Evolutionary conservation across 92 coral and sea anemone species (phyloP), one percentile per base, ranked within the genome.

Genomic region (Montipora capitata): DNA sequence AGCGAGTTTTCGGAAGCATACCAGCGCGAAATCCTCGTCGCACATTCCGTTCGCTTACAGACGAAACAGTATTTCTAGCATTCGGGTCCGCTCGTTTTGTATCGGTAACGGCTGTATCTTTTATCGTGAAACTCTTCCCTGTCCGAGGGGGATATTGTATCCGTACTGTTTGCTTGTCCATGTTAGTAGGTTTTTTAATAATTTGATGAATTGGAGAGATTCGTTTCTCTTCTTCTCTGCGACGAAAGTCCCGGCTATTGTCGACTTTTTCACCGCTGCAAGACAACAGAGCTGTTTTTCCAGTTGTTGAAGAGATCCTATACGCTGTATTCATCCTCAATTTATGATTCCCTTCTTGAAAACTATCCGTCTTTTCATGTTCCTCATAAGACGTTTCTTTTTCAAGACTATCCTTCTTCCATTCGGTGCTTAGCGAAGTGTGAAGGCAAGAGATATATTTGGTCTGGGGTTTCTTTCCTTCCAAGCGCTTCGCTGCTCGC

Each of bases 351-450:
- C 58, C 63, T 83, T 83, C 40, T 15, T 52, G 61, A 20, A 72
- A 83, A 83, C 59, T 54, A 8, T 76, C 17, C 65, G 44, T 72
- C 35, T 39, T 68, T 17, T 51, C 16, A 10, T 58, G 58, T 58
- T 83, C 64, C 40, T 72, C 76, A 44, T 13, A 14, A 5, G 35
- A 14, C 1, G 27, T 11, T 44, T 83, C 87, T 48, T 73, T 68
- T 13, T 81, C 87, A 9, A 73, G 14, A 42, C 87, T 83, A 49
- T 57, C 80, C 58, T 67, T 72, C 72, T 65, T 93, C 96, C 96
- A 93, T 39, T 80, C 89, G 11, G 91, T 90, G 71, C 96, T 93
- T n/a, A 93, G 85, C 42, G 96, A 93, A 11, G 96, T 93, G 43
- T 90, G 88, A 68, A 93, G 89, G 44, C 94, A 82, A 18, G 94